phyloP scores from a whole-genome alignment of 1,140 invertebrate species.

The Pachypeltis micranthus region DNA sequence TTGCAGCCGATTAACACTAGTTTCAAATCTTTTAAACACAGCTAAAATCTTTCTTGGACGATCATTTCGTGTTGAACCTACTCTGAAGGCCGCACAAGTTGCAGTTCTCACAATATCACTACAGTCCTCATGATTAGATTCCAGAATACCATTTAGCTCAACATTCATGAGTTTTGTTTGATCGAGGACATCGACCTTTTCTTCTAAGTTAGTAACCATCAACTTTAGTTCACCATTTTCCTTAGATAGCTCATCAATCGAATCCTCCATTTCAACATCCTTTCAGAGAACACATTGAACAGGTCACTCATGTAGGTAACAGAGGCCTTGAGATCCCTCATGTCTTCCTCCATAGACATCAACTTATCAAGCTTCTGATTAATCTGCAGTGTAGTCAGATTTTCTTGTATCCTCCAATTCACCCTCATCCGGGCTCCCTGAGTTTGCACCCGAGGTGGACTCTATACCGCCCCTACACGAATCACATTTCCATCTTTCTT shows the following conservation, averaged over 20 bases:
- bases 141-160: not conserved
- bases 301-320: not conserved
- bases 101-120: not conserved
- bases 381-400: no score
- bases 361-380: not conserved
- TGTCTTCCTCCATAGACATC: not conserved
- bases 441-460: no score
- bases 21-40: not conserved
- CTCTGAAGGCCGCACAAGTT: not conserved
- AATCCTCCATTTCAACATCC: not conserved
- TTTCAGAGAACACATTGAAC: not conserved
- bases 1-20: no score
- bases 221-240: not conserved
- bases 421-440: no score
- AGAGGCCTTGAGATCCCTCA: not conserved
- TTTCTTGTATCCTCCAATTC: no score
- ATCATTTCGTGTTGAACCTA: not conserved
- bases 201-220: not conserved
- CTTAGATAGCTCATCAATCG: not conserved
- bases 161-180: not conserved
- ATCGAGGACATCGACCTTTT: not conserved
- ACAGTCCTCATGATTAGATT: not conserved
- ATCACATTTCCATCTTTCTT: no score
- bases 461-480: no score
- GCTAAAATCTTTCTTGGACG: not conserved